Evolutionary conservation across 2,113 vertebrate species (phyloP).

Genomic region (Cyanistes caeruleus): DNA sequence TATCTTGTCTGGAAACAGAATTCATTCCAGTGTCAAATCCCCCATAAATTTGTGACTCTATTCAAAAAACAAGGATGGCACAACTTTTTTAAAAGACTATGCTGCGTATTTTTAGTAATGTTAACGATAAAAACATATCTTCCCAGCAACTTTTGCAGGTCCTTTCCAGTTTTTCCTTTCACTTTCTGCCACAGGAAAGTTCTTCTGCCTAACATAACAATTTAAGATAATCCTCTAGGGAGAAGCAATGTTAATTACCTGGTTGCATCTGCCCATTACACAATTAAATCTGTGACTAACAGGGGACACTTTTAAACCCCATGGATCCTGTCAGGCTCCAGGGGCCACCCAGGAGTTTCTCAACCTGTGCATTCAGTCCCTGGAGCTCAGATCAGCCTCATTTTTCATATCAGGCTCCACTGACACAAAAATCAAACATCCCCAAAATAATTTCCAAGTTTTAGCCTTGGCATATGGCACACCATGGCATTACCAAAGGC

Average conservation of each 20-base stretch:
- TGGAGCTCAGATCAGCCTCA: background rate
- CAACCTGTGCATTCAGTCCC: background rate
- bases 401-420: background rate
- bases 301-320: background rate
- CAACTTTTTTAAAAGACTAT: background rate
- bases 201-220: background rate
- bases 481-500: background rate
- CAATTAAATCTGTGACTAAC: background rate
- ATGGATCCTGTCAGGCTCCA: background rate
- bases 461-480: slow-evolving; percentile 13
- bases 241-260: background rate
- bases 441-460: background rate
- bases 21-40: background rate
- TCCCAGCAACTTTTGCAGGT: background rate
- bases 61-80: background rate
- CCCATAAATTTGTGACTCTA: background rate
- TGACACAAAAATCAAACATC: background rate
- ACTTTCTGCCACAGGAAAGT: background rate
- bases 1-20: background rate
- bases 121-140: background rate
- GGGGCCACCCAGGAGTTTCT: background rate
- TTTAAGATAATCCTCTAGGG: background rate
- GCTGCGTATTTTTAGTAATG: background rate
- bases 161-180: background rate
- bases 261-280: background rate